Evolutionary conservation across 2,797 vertebrate genomes (phyloP), one percentile per base, ranked within the genome.

Genomic region (Bovichtus diacanthus): DNA sequence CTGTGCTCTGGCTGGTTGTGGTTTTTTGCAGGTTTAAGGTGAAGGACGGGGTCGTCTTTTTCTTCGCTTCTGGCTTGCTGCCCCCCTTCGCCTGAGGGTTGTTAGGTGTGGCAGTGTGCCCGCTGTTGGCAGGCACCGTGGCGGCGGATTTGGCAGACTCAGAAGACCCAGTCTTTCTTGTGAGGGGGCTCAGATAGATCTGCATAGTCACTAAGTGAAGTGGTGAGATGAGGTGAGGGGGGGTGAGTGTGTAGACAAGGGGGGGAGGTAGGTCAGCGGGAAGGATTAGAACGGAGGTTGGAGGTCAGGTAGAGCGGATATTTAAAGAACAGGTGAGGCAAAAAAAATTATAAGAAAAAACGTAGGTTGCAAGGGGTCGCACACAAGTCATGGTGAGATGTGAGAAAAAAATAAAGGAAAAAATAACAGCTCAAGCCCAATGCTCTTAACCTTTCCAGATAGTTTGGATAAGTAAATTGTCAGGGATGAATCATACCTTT

Each of bases 401-500:
- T 80, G 80, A 44, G 38, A 68, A 54, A 54, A 75, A 65, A 87
- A 88, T 75, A 70, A 77, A 80, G 78, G 64, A 70, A 56, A 87
- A 85, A 88, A 83, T 31, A 78, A 60, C 21, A 83, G 27, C 82
- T 88, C 83, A 81, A 81, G 67, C 65, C 64, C 50, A 60, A 47
- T 19, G 27, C 31, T 41, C 27, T 29, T 0, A 13, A 25, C 25
- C n/a, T 41, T 34, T 58, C 5, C 9, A 23, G n/a, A 46, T 29
- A 1, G 12, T 9, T 10, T 9, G 21, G 13, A 43, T 8, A 41
- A 15, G 11, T 27, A 39, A 50, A 8, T 21, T 38, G 62, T 69
- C 21, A 74, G 76, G 88, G 64, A 58, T 80, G 87, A 95, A 87
- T 94, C 96, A 95, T 98, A 99, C 98, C 98, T 99, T 98, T 97